Evolutionary conservation across 2,797 vertebrate genomes (phyloP).

Genomic region (Odontamblyopus lacepedii): DNA sequence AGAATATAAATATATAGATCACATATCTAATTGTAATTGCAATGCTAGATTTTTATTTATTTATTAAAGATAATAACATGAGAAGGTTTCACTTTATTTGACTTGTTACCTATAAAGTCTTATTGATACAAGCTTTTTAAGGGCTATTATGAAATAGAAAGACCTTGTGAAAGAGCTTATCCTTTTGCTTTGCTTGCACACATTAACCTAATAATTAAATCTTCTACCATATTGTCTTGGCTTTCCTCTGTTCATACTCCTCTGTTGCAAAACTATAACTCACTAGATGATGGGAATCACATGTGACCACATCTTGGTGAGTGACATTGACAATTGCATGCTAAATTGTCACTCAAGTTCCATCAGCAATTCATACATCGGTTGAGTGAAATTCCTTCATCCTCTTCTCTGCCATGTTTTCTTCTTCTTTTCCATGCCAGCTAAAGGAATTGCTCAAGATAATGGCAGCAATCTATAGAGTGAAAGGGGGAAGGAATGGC

Average conservation of each 20-base stretch:
- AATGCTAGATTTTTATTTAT: neutral
- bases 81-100: no score
- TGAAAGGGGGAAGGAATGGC: constrained; percentile 65
- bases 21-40: no score
- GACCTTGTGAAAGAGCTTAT: neutral
- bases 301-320: constrained; percentile 59
- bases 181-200: neutral
- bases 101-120: no score
- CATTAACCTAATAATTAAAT: constrained; percentile 9
- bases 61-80: neutral
- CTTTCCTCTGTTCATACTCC: constrained; percentile 24
- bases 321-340: constrained; percentile 74
- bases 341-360: constrained; percentile 74
- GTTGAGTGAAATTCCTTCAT: constrained; percentile 68
- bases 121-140: no score
- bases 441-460: constrained; percentile 71
- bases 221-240: constrained; percentile 23
- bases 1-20: no score
- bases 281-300: constrained; percentile 40
- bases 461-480: constrained; percentile 77
- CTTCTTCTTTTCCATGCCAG: constrained; percentile 45
- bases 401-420: constrained; percentile 45
- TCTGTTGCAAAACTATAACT: constrained; percentile 27
- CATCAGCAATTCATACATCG: constrained; percentile 69
- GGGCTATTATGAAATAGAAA: neutral